Evolutionary conservation across 2,888 invertebrate genomes (phyloP).

Genomic region (Noctua fimbriata): DNA sequence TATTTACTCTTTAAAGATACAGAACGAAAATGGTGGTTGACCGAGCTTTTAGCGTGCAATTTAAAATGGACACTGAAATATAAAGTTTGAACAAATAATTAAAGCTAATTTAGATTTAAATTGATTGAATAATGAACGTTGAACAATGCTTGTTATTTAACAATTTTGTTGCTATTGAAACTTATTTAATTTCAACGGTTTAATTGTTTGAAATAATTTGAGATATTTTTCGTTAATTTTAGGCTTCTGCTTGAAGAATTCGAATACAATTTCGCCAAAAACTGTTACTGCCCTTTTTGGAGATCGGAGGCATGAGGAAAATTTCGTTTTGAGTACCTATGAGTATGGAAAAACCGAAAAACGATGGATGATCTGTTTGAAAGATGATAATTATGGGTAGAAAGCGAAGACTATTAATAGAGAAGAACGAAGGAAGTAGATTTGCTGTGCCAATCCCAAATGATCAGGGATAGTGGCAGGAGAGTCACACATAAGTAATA

Average conservation of each 20-base stretch:
- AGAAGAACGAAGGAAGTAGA: background rate
- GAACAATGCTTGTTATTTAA: constrained; percentile 31
- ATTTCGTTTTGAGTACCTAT: background rate
- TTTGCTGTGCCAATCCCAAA: background rate
- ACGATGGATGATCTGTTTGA: background rate
- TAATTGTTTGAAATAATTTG: constrained; percentile 4
- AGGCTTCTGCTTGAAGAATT: background rate
- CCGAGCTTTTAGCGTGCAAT: constrained; percentile 47
- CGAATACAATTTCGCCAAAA: background rate
- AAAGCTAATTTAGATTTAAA: constrained; percentile 57
- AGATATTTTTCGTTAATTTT: background rate
- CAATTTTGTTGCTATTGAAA: background rate
- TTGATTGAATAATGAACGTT: constrained; percentile 46
- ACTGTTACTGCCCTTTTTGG: background rate
- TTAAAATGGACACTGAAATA: constrained; percentile 45
- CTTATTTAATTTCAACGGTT: constrained; percentile 10
- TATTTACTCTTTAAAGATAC: constrained; percentile 43
- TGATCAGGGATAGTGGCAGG: background rate
- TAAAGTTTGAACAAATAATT: constrained; percentile 40
- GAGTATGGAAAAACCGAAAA: background rate
- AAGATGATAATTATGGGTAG: background rate
- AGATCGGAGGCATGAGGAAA: background rate
- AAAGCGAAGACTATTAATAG: background rate
- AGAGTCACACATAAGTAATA: background rate
- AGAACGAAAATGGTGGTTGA: constrained; percentile 45